Conservation (phyloP, 2,797 vertebrate genomes). For the Anabacerthia variegaticeps region DNA sequence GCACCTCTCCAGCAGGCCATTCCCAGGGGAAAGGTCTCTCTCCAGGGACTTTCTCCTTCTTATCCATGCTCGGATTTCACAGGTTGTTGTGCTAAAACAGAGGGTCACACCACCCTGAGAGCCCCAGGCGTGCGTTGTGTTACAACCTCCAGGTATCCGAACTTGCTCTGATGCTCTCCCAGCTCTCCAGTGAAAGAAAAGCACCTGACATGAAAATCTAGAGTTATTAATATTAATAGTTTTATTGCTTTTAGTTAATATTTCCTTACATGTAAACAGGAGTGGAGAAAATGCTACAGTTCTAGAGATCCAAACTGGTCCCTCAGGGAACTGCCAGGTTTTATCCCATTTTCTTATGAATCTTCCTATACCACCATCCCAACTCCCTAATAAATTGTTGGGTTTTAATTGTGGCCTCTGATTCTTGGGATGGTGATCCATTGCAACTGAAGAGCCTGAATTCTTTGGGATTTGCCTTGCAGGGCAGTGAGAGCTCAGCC, state of each 20-base stretch:
- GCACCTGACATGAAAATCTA: not conserved
- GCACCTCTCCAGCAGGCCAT: not conserved
- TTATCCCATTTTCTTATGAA: accelerated
- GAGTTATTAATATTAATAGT: not conserved
- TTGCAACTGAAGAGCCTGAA: not conserved
- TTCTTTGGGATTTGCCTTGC: not conserved
- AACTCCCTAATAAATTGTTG: not conserved
- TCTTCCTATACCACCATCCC: no score
- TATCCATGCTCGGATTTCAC: not conserved
- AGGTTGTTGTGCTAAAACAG: not conserved
- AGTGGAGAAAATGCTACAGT: not conserved
- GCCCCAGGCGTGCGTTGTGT: accelerated
- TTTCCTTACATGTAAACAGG: not conserved
- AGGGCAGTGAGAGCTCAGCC: accelerated
- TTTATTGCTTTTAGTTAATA: not conserved
- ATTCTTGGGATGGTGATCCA: no score
- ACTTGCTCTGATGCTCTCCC: accelerated
- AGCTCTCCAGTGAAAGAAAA: not conserved
- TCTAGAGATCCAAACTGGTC: not conserved
- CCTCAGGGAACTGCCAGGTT: not conserved
- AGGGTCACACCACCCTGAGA: not conserved
- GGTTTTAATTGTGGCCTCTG: accelerated
- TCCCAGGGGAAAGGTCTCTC: not conserved
- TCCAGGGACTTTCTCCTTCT: not conserved
- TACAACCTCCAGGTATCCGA: not conserved